These are phyloP conservation scores for Callithrix jacchus DNA, from an alignment of 2,113 vertebrate species.

Conservation along the genomic window DNA sequence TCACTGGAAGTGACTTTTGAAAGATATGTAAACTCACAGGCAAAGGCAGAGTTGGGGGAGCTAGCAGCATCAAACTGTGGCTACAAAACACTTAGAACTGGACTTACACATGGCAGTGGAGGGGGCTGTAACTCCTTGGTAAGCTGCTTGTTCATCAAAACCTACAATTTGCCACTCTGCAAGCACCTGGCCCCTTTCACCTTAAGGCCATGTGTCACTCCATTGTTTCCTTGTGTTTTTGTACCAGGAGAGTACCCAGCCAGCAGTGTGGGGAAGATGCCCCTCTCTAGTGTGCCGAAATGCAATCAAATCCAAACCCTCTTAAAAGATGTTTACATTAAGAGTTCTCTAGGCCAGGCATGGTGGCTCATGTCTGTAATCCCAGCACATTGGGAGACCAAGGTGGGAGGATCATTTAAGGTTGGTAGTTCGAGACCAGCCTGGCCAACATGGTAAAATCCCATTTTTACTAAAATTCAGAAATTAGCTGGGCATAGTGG, in stretches of 20 bases:
- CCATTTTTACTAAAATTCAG: too few species aligned
- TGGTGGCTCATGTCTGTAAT: too few species aligned
- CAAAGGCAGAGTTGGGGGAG: neutral
- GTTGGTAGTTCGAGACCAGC: too few species aligned
- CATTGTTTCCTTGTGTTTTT: neutral
- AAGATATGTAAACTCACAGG: conserved; percentile 46
- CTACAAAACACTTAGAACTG: neutral
- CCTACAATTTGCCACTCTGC: neutral
- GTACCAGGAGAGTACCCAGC: neutral
- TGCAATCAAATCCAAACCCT: neutral
- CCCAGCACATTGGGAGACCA: too few species aligned
- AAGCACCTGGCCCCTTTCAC: neutral
- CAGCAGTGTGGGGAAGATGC: neutral
- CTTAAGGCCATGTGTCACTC: neutral
- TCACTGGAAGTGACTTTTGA: conserved; percentile 37
- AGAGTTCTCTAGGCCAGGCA: neutral
- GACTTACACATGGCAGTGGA: neutral
- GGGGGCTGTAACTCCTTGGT: neutral
- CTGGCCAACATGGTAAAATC: too few species aligned
- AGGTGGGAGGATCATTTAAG: too few species aligned
- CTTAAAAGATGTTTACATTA: neutral
- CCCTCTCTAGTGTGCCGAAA: neutral
- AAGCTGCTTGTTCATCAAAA: neutral
- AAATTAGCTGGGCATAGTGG: too few species aligned
- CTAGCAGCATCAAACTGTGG: neutral